Evolutionary conservation across 2,113 vertebrate species (phyloP), one percentile per base, ranked within the genome.

Genomic region (Rhea pennata): DNA sequence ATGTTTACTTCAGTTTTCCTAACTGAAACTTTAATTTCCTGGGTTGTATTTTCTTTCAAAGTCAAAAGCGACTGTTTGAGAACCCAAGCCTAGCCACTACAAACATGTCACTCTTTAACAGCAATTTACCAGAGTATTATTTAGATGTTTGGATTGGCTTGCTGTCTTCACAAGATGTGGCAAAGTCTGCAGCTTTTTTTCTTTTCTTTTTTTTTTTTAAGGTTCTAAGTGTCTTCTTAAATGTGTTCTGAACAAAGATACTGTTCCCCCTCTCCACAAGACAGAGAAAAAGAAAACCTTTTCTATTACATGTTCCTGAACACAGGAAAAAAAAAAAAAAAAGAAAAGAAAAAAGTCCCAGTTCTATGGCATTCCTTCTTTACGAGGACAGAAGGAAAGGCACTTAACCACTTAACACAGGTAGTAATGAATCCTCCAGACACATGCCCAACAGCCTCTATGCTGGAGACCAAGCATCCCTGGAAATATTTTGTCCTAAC

Each of bases 31-130:
- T 81, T 96, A 96, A 95, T 75, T 92, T 71, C 40, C 89, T 88
- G 29, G 53, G 31, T 97, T 97, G 91, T 89, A 94, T 96, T 95
- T 96, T 67, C 84, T 94, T 86, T 84, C 36, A 36, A 36, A 95
- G 51, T 19, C 61, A 71, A 56, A 94, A 95, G 58, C 74, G 84
- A 90, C 70, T 75, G 50, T 87, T 92, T 78, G 71, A 77, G 92
- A 97, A 88, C 64, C 65, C 65, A 73, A 77, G 61, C 79, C 93
- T 46, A 90, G 12, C n/a, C 92, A 59, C 53, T 74, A 88, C 53
- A 95, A 97, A 93, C 31, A 74, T 36, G 4, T 48, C 11, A 6
- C 51, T 75, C 17, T 86, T 88, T 50, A 13, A n/a, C 89, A 88
- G 77, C 66, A 76, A 87, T 87, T 91, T 46, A 82, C 10, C 33